These are phyloP conservation scores for Chymomyza procnemis DNA, from an alignment of 2,888 invertebrate genomes.

Conservation along the genomic window DNA sequence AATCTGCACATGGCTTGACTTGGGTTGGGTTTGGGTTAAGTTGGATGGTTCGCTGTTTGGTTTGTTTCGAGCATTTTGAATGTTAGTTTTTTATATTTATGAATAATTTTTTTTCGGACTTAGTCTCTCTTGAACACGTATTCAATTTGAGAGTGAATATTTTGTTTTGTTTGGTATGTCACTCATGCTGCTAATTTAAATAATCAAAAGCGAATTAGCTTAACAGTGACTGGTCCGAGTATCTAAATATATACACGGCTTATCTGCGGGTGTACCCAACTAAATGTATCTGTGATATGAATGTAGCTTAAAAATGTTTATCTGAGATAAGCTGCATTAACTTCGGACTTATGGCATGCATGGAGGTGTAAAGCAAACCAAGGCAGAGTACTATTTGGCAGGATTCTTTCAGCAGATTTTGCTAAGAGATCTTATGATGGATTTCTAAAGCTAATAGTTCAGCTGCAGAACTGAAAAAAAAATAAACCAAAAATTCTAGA, in stretches of 20 bases:
- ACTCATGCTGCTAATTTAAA: conserved; percentile 69
- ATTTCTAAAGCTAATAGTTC: too few species aligned
- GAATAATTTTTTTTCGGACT: neutral
- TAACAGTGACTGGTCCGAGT: conserved; percentile 11
- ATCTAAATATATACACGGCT: neutral
- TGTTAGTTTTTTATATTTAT: neutral
- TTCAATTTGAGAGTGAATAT: conserved; percentile 53
- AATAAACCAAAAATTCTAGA: too few species aligned
- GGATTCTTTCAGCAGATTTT: too few species aligned
- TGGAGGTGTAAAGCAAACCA: too few species aligned
- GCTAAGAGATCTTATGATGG: too few species aligned
- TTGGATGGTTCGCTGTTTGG: conserved; percentile 21
- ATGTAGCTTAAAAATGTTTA: neutral
- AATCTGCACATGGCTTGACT: neutral
- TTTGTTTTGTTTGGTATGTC: conserved; percentile 49
- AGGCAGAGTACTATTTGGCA: too few species aligned
- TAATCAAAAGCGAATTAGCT: conserved; percentile 65
- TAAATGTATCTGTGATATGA: neutral
- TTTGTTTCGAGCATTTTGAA: conserved; percentile 40
- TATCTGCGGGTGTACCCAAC: neutral
- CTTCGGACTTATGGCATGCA: too few species aligned
- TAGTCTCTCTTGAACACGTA: conserved; percentile 22
- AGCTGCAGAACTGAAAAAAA: too few species aligned
- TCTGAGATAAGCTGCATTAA: neutral
- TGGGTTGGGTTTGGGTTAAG: conserved; percentile 5